These are phyloP conservation scores for Brachionus plicatilis DNA, from an alignment of 1,140 invertebrate genomes.

Conservation along the genomic window DNA sequence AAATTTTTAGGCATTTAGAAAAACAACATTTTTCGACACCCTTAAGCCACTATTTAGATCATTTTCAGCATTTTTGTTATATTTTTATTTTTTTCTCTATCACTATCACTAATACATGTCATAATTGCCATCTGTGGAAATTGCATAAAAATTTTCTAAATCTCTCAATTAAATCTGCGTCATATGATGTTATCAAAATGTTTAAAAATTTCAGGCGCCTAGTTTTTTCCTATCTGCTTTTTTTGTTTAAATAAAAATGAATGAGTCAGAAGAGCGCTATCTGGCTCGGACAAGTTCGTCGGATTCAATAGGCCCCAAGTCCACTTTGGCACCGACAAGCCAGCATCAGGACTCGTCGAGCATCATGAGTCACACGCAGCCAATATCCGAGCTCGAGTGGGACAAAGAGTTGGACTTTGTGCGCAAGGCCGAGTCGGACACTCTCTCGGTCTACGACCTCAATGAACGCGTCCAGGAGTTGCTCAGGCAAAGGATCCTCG, in stretches of 20 bases:
- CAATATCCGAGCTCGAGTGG: constrained; percentile 12
- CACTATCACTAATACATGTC: neutral
- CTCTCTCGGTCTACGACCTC: neutral
- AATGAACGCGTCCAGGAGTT: constrained; percentile 9
- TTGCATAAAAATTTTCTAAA: neutral
- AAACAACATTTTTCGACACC: neutral
- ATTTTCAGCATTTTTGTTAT: neutral
- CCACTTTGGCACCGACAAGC: neutral
- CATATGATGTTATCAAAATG: constrained; percentile 12
- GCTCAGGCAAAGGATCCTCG: neutral
- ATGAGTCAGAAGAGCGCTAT: neutral
- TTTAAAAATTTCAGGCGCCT: neutral
- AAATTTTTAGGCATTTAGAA: neutral
- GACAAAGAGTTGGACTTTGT: constrained; percentile 32
- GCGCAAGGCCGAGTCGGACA: neutral
- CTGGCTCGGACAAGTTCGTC: neutral
- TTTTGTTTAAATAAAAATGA: neutral
- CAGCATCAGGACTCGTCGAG: neutral
- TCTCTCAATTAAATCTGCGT: constrained; percentile 12
- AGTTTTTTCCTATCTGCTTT: constrained; percentile 1
- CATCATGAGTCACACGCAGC: neutral
- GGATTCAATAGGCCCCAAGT: neutral
- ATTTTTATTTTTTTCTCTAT: neutral
- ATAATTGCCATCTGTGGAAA: constrained; percentile 22
- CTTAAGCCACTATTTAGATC: neutral